Evolutionary conservation across 2,113 vertebrate species (phyloP), one percentile per base, ranked within the genome.

Genomic region (Protobothrops flavoviridis): DNA sequence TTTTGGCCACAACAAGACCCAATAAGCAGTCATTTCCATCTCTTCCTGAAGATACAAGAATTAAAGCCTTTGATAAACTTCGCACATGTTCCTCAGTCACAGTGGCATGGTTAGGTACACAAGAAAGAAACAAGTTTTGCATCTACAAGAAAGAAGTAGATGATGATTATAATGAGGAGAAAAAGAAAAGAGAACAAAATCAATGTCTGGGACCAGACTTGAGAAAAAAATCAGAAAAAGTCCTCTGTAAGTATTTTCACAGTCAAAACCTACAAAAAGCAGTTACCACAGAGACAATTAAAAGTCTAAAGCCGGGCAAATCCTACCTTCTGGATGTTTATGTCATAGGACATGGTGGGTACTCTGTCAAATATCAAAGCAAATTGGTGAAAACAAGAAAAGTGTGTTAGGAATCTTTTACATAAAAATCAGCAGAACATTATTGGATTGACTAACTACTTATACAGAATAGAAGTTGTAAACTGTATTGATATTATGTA

Each of bases 231-330:
- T 98, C 98, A 0, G 99, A 99, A 92, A 99, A 99, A 95, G 98
- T 99, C 93, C 98, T 99, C 94, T 99, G 99, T 98, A 99, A 99
- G 97, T 99, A 99, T 92, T 99, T 99, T 97, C 98, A 99, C 96
- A 99, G 99, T 95, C 98, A 98, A 81, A 99, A 99, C 96, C 98
- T 98, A 91, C 99, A 99, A 97, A 99, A 99, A 95, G 99, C 99
- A 52, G 99, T 99, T 95, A 99, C 99, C 93, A 99, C 99, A 94
- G 99, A 99, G 97, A 99, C 98, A 95, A 97, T 99, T 95, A 97
- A 95, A 15, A 99, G 98, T 52, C 98, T 99, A 89, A 98, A 99
- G 97, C 97, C 98, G 0, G 99, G 99, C 92, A 99, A 98, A 96
- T 99, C 98, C 93, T 99, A 99, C 97, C 97, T 99, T 97, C 98